Percentiles rank a stretch among this genome's conserved stretches.
Evolutionary conservation across 2,888 invertebrate species (phyloP).

Genomic region (Rotaria sp.): DNA sequence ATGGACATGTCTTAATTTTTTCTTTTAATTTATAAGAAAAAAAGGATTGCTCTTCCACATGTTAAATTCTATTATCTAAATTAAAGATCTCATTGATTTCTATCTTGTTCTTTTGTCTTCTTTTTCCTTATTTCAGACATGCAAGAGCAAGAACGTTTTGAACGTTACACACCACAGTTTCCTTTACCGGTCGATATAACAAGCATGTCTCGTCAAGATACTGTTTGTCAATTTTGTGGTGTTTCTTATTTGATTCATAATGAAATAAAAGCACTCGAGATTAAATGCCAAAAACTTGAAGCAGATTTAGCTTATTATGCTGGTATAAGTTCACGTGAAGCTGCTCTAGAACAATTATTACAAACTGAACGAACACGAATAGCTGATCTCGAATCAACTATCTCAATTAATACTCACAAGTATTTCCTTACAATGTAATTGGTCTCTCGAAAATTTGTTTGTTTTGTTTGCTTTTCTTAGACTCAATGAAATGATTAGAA

Average conservation of each 20-base stretch:
- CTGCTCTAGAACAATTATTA: background rate
- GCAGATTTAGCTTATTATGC: conserved; percentile 28
- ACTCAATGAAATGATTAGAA: background rate
- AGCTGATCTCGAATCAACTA: background rate
- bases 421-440: background rate
- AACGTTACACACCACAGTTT: conserved; percentile 45
- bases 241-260: conserved; percentile 56
- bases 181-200: conserved; percentile 53
- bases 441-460: too few relatives aligned
- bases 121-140: background rate
- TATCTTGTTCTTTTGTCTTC: background rate
- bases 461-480: background rate
- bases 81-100: background rate
- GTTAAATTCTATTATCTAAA: background rate
- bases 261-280: conserved; percentile 54
- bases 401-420: background rate
- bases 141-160: conserved; percentile 27
- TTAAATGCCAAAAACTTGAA: conserved; percentile 45
- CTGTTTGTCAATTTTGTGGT: conserved; percentile 54
- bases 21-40: background rate
- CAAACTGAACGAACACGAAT: background rate
- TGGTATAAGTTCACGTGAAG: conserved; percentile 10
- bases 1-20: background rate
- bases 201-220: conserved; percentile 51
- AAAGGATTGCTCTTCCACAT: background rate